Percentiles rank a stretch among this genome's conserved stretches.
Evolutionary conservation across 37 sponge, comb jelly and placozoan genomes (phyloP).

Genomic region (Dysidea cf. avara): DNA sequence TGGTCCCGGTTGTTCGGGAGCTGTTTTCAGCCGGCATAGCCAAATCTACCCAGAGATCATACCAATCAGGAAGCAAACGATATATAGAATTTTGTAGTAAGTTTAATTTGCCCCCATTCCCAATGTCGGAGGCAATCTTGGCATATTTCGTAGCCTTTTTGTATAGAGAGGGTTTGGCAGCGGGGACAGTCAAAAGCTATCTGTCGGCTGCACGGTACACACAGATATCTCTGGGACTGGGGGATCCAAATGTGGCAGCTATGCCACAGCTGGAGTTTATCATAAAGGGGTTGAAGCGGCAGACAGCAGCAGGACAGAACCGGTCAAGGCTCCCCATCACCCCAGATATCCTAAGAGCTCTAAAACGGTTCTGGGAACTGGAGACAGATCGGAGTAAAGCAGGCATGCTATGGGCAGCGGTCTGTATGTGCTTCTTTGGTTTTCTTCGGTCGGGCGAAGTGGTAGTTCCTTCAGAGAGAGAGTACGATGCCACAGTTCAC

Average conservation of each 20-base stretch:
- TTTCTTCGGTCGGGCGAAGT: constrained; percentile 1
- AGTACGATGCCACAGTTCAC: no score
- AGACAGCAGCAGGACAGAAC: background rate
- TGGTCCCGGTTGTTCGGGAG: constrained; percentile 2
- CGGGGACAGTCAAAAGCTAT: no score
- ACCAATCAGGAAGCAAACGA: background rate
- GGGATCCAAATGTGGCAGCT: no score
- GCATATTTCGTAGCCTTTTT: background rate
- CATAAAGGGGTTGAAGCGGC: no score
- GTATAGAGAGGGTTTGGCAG: background rate
- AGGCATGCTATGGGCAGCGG: constrained; percentile 17
- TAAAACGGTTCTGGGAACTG: no score
- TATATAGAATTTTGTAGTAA: background rate
- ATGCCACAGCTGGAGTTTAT: no score
- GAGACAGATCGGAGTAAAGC: background rate
- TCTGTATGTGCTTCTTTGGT: background rate
- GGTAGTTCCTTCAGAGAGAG: no score
- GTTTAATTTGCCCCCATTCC: background rate
- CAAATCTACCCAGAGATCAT: background rate
- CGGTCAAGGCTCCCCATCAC: background rate
- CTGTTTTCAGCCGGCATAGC: constrained; percentile 2
- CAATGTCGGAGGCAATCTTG: background rate
- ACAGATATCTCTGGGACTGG: no score
- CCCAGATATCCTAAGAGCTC: no score
- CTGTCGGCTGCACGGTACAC: no score